phyloP scores from a whole-genome alignment of 2,888 invertebrate species.

The Nomada flava region DNA sequence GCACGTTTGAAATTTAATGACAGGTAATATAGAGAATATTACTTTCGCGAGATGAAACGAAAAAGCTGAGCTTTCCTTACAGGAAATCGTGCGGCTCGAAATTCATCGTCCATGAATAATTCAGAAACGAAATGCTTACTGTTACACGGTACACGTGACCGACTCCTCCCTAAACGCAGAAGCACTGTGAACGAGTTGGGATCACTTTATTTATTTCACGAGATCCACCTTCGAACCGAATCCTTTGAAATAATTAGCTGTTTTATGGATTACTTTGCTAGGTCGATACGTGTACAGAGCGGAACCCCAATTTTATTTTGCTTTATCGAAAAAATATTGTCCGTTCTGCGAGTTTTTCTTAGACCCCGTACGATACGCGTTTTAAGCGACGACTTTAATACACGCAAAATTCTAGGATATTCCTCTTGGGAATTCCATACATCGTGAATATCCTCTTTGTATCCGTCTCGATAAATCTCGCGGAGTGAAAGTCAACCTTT shows the following conservation, averaged over 20 bases:
- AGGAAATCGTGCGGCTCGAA: constrained; percentile 26
- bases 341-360: no score
- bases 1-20: neutral
- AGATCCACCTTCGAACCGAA: constrained; percentile 40
- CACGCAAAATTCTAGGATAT: neutral
- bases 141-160: constrained; percentile 46
- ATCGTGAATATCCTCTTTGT: neutral
- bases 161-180: constrained; percentile 14
- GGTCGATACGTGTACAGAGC: no score
- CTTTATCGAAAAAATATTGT: no score
- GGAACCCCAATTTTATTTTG: no score
- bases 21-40: neutral
- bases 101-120: constrained; percentile 55
- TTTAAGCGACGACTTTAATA: neutral
- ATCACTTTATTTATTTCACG: constrained; percentile 36
- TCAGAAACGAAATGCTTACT: constrained; percentile 52
- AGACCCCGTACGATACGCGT: no score
- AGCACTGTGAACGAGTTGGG: constrained; percentile 12
- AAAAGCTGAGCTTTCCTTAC: constrained; percentile 9
- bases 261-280: neutral
- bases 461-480: constrained; percentile 36
- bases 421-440: neutral
- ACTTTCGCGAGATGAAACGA: neutral
- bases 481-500: constrained; percentile 47
- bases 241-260: constrained; percentile 7